Evolutionary conservation across 1,140 invertebrate species (phyloP), one percentile per base, ranked within the genome.

Genomic region (Cephus cinctus): DNA sequence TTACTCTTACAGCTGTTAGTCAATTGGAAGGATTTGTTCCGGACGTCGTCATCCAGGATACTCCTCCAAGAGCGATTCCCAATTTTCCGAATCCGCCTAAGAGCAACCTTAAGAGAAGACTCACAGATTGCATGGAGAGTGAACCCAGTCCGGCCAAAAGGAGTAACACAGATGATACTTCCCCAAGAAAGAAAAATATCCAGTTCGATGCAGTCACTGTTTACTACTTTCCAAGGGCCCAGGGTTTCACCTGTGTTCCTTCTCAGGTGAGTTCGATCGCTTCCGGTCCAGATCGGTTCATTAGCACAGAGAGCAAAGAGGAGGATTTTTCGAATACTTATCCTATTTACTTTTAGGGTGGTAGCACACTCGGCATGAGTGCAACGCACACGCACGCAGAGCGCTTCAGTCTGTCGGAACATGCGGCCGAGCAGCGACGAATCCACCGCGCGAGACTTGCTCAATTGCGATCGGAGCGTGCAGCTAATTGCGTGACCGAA

Each of bases 231-330:
- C 90, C 91, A 0, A 77, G 96, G 65, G 83, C 90, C 32, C 96
- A 98, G 80, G 96, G 96, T n/a, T 98, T 98, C 74, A 92, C 92
- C 11, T 98, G 95, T 80, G 93, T 98, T 41, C 96, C 96, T 43
- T 96, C 94, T 40, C 91, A 94, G 78, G 81, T 82, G 65, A n/a
- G n/a, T n/a, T n/a, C n/a, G n/a, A n/a, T n/a, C n/a, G n/a, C n/a
- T n/a, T n/a, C n/a, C n/a, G n/a, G n/a, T n/a, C n/a, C n/a, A n/a
- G n/a, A n/a, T n/a, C n/a, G n/a, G n/a, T n/a, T n/a, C n/a, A n/a
- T n/a, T n/a, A n/a, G n/a, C n/a, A n/a, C n/a, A n/a, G n/a, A n/a
- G n/a, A n/a, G n/a, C n/a, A n/a, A n/a, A n/a, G n/a, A n/a, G n/a
- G n/a, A n/a, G n/a, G n/a, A 6, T 40, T 46, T 43, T 40, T 9